Base-by-base conservation (phyloP, 2,888 invertebrate genomes). In the Gibbula magus region DNA sequence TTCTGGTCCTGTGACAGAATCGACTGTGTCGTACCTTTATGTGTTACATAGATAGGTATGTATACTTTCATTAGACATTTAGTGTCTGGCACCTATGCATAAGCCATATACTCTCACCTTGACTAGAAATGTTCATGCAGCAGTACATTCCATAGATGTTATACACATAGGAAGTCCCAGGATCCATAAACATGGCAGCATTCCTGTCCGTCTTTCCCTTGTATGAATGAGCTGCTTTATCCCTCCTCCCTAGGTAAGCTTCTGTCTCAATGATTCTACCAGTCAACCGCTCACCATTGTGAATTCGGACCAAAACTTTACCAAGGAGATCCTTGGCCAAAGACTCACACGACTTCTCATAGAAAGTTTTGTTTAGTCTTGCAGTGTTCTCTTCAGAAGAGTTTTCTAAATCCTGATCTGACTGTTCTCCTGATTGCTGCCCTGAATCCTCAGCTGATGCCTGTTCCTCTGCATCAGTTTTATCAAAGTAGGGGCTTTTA, bases 191-290 rank as follows among this genome's bases (percentile, higher is more conserved):
- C 95, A 96, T 95, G 0, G 96, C 95, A 87, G 94, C 94, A 89
- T 95, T 96, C 83, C 94, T 93, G 3, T 94, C 93, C 0, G 96
- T 96, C 91, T 94, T 95, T 2, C 93, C 93, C 32, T 92, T 90
- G 89, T 94, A 95, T 0, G 95, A 94, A 87, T 95, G 94, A 0
- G 95, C 95, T 18, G 95, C 96, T 91, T 94, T 94, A 91, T 96
- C 96, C 79, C 94, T 93, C 29, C 93, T 93, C 16, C 96, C 96
- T 22, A 95, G 92, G 89, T 96, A 96, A 79, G 95, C 94, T 92
- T 96, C 96, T 0, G 96, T 96, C 93, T 96, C 96, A 0, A 96
- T 95, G 85, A 96, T 96, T 84, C 93, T 93, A 20, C 95, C 96
- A 89, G 94, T 94, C 29, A 96, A 84, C 66, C 95, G 84, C 70